These are phyloP conservation scores for Drosophila ochracea DNA, from an alignment of 2,888 invertebrate genomes.

Conservation along the genomic window DNA sequence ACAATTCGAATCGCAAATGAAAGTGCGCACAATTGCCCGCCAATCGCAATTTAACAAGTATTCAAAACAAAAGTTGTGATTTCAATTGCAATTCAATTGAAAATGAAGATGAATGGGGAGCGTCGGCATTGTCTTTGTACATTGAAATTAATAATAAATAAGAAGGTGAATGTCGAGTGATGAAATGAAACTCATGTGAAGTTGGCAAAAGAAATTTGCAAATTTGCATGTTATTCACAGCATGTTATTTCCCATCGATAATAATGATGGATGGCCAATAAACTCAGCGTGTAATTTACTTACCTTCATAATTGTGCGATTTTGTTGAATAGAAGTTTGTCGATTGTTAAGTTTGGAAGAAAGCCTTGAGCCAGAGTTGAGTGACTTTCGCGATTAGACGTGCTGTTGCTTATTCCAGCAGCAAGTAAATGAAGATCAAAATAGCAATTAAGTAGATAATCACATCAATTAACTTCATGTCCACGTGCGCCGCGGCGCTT, in stretches of 20 bases:
- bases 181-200: background rate
- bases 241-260: conserved; percentile 47
- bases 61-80: conserved; percentile 36
- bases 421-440: conserved; percentile 82
- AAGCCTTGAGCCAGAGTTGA: conserved; percentile 35
- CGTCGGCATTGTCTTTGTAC: conserved; percentile 55
- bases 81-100: conserved; percentile 59
- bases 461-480: conserved; percentile 84
- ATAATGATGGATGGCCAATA: conserved; percentile 48
- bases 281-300: conserved; percentile 45
- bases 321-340: conserved; percentile 1
- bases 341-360: conserved; percentile 20
- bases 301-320: conserved; percentile 62
- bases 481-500: conserved; percentile 74
- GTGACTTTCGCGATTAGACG: conserved; percentile 19
- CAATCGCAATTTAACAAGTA: conserved; percentile 69
- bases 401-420: conserved; percentile 71
- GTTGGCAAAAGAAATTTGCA: conserved; percentile 12
- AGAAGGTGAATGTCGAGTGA: conserved; percentile 32
- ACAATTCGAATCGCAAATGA: conserved; percentile 60
- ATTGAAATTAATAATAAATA: conserved; percentile 7
- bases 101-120: conserved; percentile 39
- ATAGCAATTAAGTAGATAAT: conserved; percentile 82
- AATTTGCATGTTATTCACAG: conserved; percentile 33
- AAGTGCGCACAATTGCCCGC: conserved; percentile 64